These are phyloP conservation scores for Oreochromis niloticus DNA, from an alignment of 2,113 vertebrate genomes.

Conservation along the genomic window DNA sequence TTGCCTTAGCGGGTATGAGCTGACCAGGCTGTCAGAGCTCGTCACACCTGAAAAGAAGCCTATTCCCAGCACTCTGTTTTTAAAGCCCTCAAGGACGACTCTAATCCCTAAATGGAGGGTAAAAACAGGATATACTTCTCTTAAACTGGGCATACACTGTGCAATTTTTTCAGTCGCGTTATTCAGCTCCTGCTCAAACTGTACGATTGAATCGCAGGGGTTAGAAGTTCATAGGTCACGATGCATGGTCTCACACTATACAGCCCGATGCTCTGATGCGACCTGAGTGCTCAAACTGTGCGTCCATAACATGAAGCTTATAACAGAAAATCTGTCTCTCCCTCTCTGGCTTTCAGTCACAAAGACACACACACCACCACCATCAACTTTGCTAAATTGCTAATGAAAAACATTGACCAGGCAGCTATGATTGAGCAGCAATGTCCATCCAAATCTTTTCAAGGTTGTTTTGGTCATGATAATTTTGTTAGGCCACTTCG, in stretches of 20 bases:
- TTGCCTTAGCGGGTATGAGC: not conserved
- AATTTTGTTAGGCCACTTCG: not conserved
- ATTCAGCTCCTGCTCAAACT: not conserved
- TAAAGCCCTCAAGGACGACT: not conserved
- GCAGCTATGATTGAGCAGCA: not conserved
- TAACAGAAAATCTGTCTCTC: not conserved
- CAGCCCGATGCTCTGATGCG: not conserved
- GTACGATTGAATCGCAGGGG: not conserved
- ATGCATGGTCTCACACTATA: not conserved
- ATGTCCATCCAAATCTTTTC: accelerated
- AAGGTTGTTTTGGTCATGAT: not conserved
- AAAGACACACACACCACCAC: not conserved
- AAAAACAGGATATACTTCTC: not conserved
- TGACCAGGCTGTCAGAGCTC: not conserved
- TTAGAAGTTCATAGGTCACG: not conserved
- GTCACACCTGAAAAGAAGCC: not conserved
- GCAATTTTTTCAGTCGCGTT: not conserved
- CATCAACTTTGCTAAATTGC: not conserved
- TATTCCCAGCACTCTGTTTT: not conserved
- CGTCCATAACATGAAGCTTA: accelerated
- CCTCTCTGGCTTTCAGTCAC: not conserved
- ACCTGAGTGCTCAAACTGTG: not conserved
- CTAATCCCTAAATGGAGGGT: not conserved
- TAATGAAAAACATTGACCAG: not conserved
- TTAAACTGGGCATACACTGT: not conserved